A percentile compares a stretch with the other conserved stretches of the same genome.
Conservation (phyloP, 2,888 invertebrate species). For the Parelbella ahira region DNA sequence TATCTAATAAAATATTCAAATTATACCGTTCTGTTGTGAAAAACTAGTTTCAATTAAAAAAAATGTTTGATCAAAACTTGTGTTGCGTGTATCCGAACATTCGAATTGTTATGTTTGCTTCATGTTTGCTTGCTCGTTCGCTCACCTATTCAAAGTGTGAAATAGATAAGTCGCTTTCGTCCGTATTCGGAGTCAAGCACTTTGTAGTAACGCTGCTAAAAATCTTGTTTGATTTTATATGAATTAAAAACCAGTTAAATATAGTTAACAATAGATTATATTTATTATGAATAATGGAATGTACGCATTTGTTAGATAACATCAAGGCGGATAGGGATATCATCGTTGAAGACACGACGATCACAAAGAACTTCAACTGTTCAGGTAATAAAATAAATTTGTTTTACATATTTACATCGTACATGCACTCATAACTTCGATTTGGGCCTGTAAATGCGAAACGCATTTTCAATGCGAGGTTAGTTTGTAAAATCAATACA, state of each 20-base stretch:
- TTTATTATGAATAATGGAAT: slow-evolving; percentile 82
- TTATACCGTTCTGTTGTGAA: too few species aligned
- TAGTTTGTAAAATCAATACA: slow-evolving; percentile 78
- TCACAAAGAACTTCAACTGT: slow-evolving; percentile 83
- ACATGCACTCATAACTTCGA: slow-evolving; percentile 17
- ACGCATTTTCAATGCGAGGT: slow-evolving; percentile 51
- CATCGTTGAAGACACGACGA: slow-evolving; percentile 69
- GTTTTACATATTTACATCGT: slow-evolving; percentile 27
- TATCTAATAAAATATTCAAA: too few species aligned
- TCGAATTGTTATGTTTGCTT: slow-evolving; percentile 42
- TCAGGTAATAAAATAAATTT: slow-evolving; percentile 75
- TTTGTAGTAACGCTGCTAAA: slow-evolving; percentile 36
- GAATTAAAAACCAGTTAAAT: slow-evolving; percentile 46
- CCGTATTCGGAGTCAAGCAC: slow-evolving; percentile 38
- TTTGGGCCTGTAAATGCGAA: slow-evolving; percentile 32
- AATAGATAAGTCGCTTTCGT: slow-evolving; percentile 45
- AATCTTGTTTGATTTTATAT: slow-evolving; percentile 45
- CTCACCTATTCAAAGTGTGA: slow-evolving; percentile 33
- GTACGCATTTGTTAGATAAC: slow-evolving; percentile 84
- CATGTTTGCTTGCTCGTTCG: slow-evolving; percentile 39
- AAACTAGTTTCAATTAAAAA: too few species aligned
- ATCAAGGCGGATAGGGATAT: slow-evolving; percentile 79
- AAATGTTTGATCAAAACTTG: too few species aligned
- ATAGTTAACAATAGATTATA: slow-evolving; percentile 41
- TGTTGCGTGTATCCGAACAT: slow-evolving; percentile 29